phyloP scores from a whole-genome alignment of 1,140 invertebrate genomes.

The Leptopilina boulardi region DNA sequence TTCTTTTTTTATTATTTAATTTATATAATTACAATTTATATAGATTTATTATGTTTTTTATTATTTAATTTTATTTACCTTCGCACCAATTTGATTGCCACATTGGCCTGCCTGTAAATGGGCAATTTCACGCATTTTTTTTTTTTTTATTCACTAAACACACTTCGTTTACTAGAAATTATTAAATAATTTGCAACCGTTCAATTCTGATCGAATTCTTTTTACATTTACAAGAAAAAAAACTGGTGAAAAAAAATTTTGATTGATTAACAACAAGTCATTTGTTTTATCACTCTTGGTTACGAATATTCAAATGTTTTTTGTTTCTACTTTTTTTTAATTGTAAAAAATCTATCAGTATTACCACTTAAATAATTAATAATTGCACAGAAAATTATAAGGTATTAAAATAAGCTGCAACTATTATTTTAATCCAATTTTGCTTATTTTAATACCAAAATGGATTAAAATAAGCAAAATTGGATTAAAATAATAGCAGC shows the following conservation, averaged over 20 bases:
- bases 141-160: conserved; percentile 22
- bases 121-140: conserved; percentile 93
- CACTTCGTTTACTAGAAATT: background rate
- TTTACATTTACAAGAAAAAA: background rate
- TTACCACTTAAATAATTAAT: too few relatives aligned
- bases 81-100: conserved; percentile 95
- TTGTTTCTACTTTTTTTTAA: background rate
- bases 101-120: conserved; percentile 95
- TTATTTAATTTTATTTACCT: conserved; percentile 77
- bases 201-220: background rate
- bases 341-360: too few relatives aligned
- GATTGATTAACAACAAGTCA: conserved; percentile 13
- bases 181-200: background rate
- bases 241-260: background rate
- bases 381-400: too few relatives aligned
- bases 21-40: background rate
- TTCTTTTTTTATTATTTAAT: background rate
- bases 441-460: too few relatives aligned
- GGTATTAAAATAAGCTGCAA: too few relatives aligned
- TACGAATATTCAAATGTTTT: background rate
- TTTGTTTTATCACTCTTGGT: background rate
- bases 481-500: too few relatives aligned
- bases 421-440: too few relatives aligned
- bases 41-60: too few relatives aligned
- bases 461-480: too few relatives aligned